Conservation (phyloP, 2,113 vertebrate species). For the Carlito syrichta region DNA sequence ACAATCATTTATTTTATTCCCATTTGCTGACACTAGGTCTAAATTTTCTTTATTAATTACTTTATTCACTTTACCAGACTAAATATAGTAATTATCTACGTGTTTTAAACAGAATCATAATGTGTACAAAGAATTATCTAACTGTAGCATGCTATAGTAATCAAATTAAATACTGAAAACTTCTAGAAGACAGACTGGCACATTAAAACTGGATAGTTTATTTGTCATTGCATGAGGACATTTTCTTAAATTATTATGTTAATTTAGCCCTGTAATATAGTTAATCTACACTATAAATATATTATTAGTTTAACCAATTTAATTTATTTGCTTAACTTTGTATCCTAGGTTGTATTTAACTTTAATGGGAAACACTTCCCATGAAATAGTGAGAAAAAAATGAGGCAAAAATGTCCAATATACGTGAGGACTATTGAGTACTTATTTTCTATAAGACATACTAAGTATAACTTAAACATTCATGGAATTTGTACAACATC, state of each 20-base stretch:
- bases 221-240: not conserved
- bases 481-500: not conserved
- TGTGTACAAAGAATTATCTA: not conserved
- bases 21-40: not conserved
- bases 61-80: not conserved
- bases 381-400: not conserved
- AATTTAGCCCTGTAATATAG: not conserved
- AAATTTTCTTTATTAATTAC: not conserved
- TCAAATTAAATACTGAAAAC: slow-evolving; percentile 1
- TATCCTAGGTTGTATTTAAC: not conserved
- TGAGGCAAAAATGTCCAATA: not conserved
- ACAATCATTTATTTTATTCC: not conserved
- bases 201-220: slow-evolving; percentile 31
- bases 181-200: not conserved
- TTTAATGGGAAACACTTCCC: not conserved
- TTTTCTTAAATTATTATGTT: not conserved
- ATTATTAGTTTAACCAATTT: not conserved
- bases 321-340: slow-evolving; percentile 10
- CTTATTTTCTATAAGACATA: not conserved
- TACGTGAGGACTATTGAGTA: not conserved
- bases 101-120: not conserved
- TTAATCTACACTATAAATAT: not conserved
- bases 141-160: not conserved
- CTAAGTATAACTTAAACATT: not conserved
- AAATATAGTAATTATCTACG: not conserved